Base-by-base conservation (phyloP, 2,113 vertebrate species). In the Catharus bicknelli region DNA sequence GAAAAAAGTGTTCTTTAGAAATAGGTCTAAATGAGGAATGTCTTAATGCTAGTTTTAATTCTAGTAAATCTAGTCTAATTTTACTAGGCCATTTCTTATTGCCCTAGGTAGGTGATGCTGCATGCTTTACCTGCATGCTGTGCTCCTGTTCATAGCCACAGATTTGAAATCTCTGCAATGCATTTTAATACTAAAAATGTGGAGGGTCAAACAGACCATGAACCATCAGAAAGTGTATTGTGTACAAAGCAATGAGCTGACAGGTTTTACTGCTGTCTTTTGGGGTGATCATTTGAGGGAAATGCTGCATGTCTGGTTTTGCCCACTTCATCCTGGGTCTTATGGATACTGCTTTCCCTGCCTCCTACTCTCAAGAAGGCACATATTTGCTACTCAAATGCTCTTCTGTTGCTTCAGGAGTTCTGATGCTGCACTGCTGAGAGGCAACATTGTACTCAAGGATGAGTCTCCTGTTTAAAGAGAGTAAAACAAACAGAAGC, bases 191-290 rank as follows among this genome's bases (percentile, higher is more conserved):
- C 13, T 50, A 27, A 36, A 64, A 73, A 32, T 72, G 34, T 75
- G 16, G 48, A 29, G 57, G 29, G 36, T 62, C 16, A 43, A 6
- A 58, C 8, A 54, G 26, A 53, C 19, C 19, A 75, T 13, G 8
- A 55, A 12, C 51, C 55, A 9, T 29, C 0, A 5, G 30, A 9
- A 0, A 3, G 27, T n/a, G 29, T 15, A 5, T 19, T 73, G 36
- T 47, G 26, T 43, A 30, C 23, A 19, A 19, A 73, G 23, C 6
- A 11, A 23, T 32, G 48, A 83, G 43, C 48, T 51, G 21, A 48
- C 18, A 27, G 30, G 13, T 81, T 74, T 83, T 86, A 23, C 34
- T 69, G 40, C 51, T 87, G 13, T 47, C 23, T 74, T 83, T 63
- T 64, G 18, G n/a, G 36, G 21, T 66, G 18, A 62, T 29, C 8